These are phyloP conservation scores for Talpa occidentalis DNA, from an alignment of 2,113 vertebrate genomes.

Conservation along the genomic window DNA sequence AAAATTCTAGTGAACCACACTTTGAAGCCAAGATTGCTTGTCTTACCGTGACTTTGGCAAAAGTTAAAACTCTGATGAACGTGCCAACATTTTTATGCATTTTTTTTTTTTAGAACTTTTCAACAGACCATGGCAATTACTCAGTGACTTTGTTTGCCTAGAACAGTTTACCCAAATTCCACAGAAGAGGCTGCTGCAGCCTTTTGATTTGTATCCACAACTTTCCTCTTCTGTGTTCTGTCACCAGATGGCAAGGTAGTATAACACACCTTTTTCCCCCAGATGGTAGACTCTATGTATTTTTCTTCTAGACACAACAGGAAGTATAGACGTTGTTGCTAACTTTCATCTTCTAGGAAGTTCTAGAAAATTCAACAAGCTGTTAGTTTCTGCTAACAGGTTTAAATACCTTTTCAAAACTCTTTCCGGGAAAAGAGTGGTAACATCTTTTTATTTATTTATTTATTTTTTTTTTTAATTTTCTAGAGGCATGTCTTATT, in stretches of 20 bases:
- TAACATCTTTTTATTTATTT: not conserved
- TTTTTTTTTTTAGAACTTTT: not conserved
- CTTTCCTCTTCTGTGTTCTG: not conserved
- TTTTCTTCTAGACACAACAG: not conserved
- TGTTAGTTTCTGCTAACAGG: not conserved
- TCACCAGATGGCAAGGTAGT: not conserved
- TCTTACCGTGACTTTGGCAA: not conserved
- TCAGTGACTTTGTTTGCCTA: not conserved
- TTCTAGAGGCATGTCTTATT: too few relatives aligned
- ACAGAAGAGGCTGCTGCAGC: not conserved
- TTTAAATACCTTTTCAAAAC: not conserved
- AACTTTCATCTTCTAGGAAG: slow-evolving; percentile 12
- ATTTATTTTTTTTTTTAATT: too few relatives aligned
- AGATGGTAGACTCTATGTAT: not conserved
- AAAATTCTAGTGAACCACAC: not conserved
- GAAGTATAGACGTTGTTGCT: not conserved
- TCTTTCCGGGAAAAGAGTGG: not conserved
- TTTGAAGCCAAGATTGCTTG: not conserved
- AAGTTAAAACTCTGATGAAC: not conserved
- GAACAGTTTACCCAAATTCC: not conserved
- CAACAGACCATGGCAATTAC: not conserved
- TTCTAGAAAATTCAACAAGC: not conserved
- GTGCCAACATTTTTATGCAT: not conserved
- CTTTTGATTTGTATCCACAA: not conserved
- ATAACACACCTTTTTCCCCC: not conserved